Conservation (phyloP, 2,888 invertebrate genomes). For the Eristalis arbustorum region DNA sequence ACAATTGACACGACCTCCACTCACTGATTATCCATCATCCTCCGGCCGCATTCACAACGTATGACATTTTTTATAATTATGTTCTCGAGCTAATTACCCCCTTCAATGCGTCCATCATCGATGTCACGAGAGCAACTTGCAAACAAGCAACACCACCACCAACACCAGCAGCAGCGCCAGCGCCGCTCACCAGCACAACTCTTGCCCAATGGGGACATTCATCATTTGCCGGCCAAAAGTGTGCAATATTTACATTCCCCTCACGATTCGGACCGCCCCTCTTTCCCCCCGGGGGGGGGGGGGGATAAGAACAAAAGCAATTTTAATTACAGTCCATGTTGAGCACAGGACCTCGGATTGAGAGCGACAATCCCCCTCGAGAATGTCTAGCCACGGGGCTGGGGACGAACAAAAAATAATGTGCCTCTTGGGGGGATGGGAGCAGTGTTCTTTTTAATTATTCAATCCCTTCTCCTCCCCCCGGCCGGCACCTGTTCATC, state of each 20-base stretch:
- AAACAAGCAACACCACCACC: constrained; percentile 17
- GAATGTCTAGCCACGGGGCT: background rate
- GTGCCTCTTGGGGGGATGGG: background rate
- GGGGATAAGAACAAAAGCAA: constrained; percentile 21
- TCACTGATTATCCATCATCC: background rate
- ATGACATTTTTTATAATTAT: constrained; percentile 34
- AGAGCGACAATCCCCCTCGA: background rate
- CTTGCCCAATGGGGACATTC: constrained; percentile 52
- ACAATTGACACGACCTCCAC: background rate
- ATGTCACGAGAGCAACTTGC: constrained; percentile 61
- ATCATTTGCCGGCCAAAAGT: constrained; percentile 61
- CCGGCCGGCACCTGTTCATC: too few relatives aligned
- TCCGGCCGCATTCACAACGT: background rate
- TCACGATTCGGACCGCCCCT: background rate
- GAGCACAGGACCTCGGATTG: constrained; percentile 45
- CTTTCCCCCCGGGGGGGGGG: background rate
- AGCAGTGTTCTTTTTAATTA: constrained; percentile 34
- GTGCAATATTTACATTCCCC: constrained; percentile 24
- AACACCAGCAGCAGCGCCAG: background rate
- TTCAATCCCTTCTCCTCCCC: background rate
- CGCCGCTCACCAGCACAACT: background rate
- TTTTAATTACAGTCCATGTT: constrained; percentile 65
- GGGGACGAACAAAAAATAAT: constrained; percentile 11
- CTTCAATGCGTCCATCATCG: constrained; percentile 58
- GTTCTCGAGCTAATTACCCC: constrained; percentile 66